phyloP scores from a whole-genome alignment of 1,140 invertebrate species.

The Drosophila virilis region DNA sequence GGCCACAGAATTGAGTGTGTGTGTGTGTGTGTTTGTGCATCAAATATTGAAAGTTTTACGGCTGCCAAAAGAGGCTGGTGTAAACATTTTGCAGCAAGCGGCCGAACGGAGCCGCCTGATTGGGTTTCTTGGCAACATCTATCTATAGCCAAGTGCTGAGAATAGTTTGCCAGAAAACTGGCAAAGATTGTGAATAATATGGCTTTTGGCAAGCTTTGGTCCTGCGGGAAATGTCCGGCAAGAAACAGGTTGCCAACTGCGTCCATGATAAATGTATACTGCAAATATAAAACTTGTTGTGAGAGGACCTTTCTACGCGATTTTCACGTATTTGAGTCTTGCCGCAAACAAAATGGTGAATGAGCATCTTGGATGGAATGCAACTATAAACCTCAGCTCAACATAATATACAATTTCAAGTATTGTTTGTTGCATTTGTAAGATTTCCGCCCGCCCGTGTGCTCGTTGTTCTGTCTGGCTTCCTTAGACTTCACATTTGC shows the following conservation, averaged over 20 bases:
- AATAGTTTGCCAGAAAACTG: not conserved
- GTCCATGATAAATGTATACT: slow-evolving; percentile 9
- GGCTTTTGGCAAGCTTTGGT: slow-evolving; percentile 14
- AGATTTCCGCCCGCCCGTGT: slow-evolving; percentile 1
- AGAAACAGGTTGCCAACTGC: not conserved
- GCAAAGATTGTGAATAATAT: slow-evolving; percentile 10
- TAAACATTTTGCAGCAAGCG: slow-evolving; percentile 39
- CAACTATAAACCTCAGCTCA: slow-evolving; percentile 1
- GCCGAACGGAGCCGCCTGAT: slow-evolving; percentile 44
- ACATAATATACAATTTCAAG: not conserved
- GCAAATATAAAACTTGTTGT: not conserved
- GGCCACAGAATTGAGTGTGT: slow-evolving; percentile 55
- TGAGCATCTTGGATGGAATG: not conserved
- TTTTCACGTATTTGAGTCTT: not conserved
- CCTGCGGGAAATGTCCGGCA: slow-evolving; percentile 9
- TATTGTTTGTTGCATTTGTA: slow-evolving; percentile 7
- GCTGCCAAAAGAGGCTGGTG: slow-evolving; percentile 38
- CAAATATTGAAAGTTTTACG: slow-evolving; percentile 70
- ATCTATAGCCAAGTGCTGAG: slow-evolving; percentile 7
- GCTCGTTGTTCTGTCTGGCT: slow-evolving; percentile 14
- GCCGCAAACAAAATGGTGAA: not conserved
- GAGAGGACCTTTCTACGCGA: not conserved
- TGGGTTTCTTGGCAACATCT: slow-evolving; percentile 68
- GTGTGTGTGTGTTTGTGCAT: slow-evolving; percentile 55
- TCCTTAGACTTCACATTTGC: slow-evolving; percentile 29